phyloP scores from a whole-genome alignment of 2,797 vertebrate genomes.

The Ispidina picta region DNA sequence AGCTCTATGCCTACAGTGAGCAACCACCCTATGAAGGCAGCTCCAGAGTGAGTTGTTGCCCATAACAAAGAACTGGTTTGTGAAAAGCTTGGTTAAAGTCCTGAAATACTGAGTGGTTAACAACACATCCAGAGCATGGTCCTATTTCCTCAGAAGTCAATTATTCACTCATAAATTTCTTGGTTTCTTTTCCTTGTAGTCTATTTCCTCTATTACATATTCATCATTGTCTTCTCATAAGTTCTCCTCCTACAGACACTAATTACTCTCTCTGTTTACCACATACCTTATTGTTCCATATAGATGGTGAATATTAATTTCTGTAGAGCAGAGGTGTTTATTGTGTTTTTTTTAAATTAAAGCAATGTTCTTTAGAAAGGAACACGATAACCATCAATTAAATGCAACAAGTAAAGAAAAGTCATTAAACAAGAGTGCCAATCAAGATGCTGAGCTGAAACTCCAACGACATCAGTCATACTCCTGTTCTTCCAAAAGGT shows the following conservation, averaged over 20 bases:
- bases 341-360: constrained; percentile 48
- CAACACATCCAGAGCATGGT: constrained; percentile 10
- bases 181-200: constrained; percentile 32
- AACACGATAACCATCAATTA: constrained; percentile 49
- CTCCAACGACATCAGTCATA: neutral
- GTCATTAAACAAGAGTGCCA: constrained; percentile 19
- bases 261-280: constrained; percentile 35
- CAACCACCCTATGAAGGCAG: neutral
- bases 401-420: constrained; percentile 31
- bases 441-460: constrained; percentile 11
- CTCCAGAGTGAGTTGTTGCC: accelerated
- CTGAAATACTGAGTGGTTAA: constrained; percentile 37
- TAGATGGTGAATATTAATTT: constrained; percentile 51
- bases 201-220: constrained; percentile 51
- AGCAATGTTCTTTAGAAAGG: constrained; percentile 30
- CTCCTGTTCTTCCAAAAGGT: neutral
- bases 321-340: neutral
- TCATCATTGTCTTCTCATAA: constrained; percentile 31
- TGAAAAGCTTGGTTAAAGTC: constrained; percentile 16
- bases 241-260: constrained; percentile 44
- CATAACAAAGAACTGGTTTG: constrained; percentile 2
- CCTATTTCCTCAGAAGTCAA: constrained; percentile 32
- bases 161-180: constrained; percentile 57
- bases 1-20: neutral
- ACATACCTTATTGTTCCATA: constrained; percentile 40